Conservation (phyloP, 2,113 vertebrate genomes). For the Varanus komodoensis region DNA sequence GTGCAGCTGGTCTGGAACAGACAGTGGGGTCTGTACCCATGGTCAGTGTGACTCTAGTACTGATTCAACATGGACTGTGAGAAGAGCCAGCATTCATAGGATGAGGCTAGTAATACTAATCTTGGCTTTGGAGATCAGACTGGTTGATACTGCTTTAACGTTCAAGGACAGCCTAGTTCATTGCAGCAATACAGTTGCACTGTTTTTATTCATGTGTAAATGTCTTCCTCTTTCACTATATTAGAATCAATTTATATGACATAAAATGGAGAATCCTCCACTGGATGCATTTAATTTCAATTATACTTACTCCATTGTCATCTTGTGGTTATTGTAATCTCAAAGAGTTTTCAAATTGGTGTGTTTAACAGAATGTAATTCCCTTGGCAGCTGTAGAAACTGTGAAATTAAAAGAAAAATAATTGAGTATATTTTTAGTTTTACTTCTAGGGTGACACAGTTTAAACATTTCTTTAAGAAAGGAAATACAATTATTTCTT, state of each 20-base stretch:
- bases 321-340: conserved; percentile 67
- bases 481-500: conserved; percentile 38
- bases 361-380: conserved; percentile 75
- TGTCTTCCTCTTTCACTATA: conserved; percentile 73
- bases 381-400: conserved; percentile 71
- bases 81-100: background rate
- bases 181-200: conserved; percentile 37
- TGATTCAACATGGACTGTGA: background rate
- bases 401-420: conserved; percentile 72
- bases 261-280: conserved; percentile 68
- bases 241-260: conserved; percentile 77
- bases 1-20: background rate
- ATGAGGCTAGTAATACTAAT: background rate
- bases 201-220: conserved; percentile 63
- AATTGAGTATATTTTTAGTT: conserved; percentile 71
- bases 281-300: conserved; percentile 76
- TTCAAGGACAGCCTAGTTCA: conserved; percentile 40
- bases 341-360: conserved; percentile 65
- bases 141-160: conserved; percentile 41
- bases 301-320: conserved; percentile 72
- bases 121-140: background rate
- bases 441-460: conserved; percentile 59
- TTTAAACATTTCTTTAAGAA: conserved; percentile 46
- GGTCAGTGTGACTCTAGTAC: background rate
- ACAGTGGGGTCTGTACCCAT: background rate